Conservation (phyloP, 53 echinoderm and acorn worm genomes). For the Astropecten irregularis region DNA sequence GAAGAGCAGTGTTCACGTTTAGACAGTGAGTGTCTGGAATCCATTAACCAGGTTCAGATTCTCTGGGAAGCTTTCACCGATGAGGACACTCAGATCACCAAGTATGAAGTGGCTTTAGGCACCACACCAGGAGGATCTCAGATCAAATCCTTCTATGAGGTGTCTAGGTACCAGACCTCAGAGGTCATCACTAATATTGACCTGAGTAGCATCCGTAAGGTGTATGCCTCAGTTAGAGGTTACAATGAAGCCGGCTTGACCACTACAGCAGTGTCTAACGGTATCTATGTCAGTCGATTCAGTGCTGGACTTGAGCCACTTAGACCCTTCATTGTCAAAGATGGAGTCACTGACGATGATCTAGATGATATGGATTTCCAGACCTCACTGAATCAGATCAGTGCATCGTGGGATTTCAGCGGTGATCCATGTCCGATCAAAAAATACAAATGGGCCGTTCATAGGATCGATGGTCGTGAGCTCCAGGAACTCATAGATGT, state of each 20-base stretch:
- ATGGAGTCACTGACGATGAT: slow-evolving; percentile 20
- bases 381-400: slow-evolving; percentile 1
- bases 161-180: slow-evolving; percentile 7
- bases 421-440: slow-evolving; percentile 69
- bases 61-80: slow-evolving; percentile 53
- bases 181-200: slow-evolving; percentile 30
- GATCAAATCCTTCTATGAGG: neutral
- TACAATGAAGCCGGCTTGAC: slow-evolving; percentile 61
- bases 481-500: slow-evolving; percentile 50
- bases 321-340: slow-evolving; percentile 35
- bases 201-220: slow-evolving; percentile 1
- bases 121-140: slow-evolving; percentile 59
- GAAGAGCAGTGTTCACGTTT: slow-evolving; percentile 2
- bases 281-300: slow-evolving; percentile 53
- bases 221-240: slow-evolving; percentile 52
- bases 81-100: slow-evolving; percentile 41
- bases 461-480: slow-evolving; percentile 54
- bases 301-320: slow-evolving; percentile 55
- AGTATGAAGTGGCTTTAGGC: slow-evolving; percentile 57
- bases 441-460: slow-evolving; percentile 59
- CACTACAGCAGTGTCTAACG: slow-evolving; percentile 53
- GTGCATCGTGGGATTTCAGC: slow-evolving; percentile 63
- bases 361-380: slow-evolving; percentile 53
- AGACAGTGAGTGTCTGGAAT: slow-evolving; percentile 43
- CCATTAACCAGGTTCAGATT: slow-evolving; percentile 22